Evolutionary conservation across 1,140 invertebrate genomes (phyloP).

Genomic region (Bathynomus jamesi): DNA sequence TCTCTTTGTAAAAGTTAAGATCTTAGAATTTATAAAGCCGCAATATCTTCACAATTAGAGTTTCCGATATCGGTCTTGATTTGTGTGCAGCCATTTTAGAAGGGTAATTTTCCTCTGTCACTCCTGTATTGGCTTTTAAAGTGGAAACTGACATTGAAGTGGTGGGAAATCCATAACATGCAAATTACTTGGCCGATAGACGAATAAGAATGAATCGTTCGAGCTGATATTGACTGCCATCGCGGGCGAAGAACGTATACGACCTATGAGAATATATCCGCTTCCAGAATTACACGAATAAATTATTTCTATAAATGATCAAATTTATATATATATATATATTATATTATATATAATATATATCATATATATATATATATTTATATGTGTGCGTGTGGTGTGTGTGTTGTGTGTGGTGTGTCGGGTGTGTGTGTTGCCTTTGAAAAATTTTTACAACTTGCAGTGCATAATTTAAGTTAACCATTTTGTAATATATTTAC

Average conservation of each 20-base stretch:
- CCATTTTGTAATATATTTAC: too few relatives aligned
- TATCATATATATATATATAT: too few relatives aligned
- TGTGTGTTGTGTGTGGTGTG: too few relatives aligned
- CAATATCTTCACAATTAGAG: conserved; percentile 29
- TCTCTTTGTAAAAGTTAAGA: conserved; percentile 21
- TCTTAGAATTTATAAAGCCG: conserved; percentile 31
- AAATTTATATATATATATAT: too few relatives aligned
- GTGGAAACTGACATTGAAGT: conserved; percentile 38
- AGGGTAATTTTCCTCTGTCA: conserved; percentile 36
- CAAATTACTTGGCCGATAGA: conserved; percentile 38
- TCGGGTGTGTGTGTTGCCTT: too few relatives aligned
- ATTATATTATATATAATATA: too few relatives aligned
- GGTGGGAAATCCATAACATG: conserved; percentile 37
- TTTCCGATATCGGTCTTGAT: conserved; percentile 28
- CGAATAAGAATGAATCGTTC: conserved; percentile 24
- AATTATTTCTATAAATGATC: background rate
- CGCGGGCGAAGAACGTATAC: too few relatives aligned
- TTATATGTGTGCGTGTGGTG: too few relatives aligned
- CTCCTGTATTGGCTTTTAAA: conserved; percentile 37
- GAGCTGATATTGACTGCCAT: conserved; percentile 19
- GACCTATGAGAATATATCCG: background rate
- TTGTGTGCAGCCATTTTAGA: conserved; percentile 37
- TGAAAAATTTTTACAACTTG: too few relatives aligned
- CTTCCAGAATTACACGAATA: background rate
- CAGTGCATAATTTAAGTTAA: too few relatives aligned